Base-by-base conservation (phyloP, 2,888 invertebrate species). In the Nymphalis urticae region DNA sequence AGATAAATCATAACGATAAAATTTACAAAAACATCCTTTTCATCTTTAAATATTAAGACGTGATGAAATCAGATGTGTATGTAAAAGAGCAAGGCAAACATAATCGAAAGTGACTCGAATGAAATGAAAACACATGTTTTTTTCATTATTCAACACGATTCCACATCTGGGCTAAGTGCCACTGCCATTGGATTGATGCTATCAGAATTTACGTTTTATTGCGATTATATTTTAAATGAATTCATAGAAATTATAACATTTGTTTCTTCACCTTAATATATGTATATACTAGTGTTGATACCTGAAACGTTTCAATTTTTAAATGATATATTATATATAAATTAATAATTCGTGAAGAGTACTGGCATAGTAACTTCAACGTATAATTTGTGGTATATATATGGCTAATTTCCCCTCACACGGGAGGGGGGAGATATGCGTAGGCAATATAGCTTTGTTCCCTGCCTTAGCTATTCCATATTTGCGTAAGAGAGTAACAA, bases 21-120 rank as follows among this genome's bases (percentile, higher is more conserved):
- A 50, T 50, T 42, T 13, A 42, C 42, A 4, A 13, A 42, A 50
- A 50, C 7, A 19, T n/a, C 50, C n/a, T n/a, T 50, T 50, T 50
- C 50, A 50, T 50, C 8, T 50, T 7, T 17, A 3, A 50, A 50
- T n/a, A 50, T 50, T 50, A n/a, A n/a, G n/a, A 50, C 50, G 19
- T 1, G 50, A 50, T 50, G 27, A 54, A 58, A 42, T 58, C 36
- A n/a, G 27, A 32, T 17, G 32, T 56, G 7, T 42, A 19, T 36
- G 19, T 42, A n/a, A 32, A 56, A 32, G n/a, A 32, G 42, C 36
- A 51, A 58, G 42, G 47, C 68, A 54, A 60, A 62, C 50, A 60
- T 70, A 74, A 74, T 74, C 65, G 53, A 53, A 51, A 65, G 65
- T 62, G 66, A 66, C 53, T 53, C 51, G 59, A 64, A 72, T 72